Base-by-base conservation (phyloP, 2,113 vertebrate genomes). In the Potamarius usumacintae region DNA sequence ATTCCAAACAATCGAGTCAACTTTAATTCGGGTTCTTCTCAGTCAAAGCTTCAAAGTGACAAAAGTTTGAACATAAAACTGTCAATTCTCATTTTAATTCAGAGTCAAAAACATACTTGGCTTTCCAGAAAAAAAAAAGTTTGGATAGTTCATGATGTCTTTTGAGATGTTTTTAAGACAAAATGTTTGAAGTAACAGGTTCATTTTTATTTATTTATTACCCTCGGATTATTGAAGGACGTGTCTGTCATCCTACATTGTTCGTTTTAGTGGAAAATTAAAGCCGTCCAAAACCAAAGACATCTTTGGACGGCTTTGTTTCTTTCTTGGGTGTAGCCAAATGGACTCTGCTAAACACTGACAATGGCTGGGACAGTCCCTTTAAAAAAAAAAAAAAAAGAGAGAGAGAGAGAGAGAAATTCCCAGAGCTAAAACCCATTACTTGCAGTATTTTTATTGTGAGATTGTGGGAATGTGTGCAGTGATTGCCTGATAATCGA, bases 281-380 rank as follows among this genome's bases (percentile, higher is more conserved):
- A 77, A 53, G 50, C 74, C 52, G 25, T 78, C 12, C 76, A 57
- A 57, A 79, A 79, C 10, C 50, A 79, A 79, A 79, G n/a, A 25
- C 48, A 0, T 76, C 4, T 76, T 50, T 50, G 72, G 72, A 12
- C 6, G 72, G 22, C 71, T 74, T 42, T 71, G 27, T 17, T 34
- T 34, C 42, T 34, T 14, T 17, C 17, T 71, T 5, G 18, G 15
- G 25, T 53, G 8, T 30, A 63, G 72, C 42, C 22, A 80, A 55
- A 79, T 53, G 72, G 60, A 86, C 42, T 65, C n/a, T 65, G 62
- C 8, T 80, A 80, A 77, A 62, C 6, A 1, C 25, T 72, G 67
- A 27, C 71, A 1, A 34, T 4, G 48, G 52, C 53, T 57, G 71
- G 22, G 50, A 50, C 1, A 3, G 48, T 84, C 50, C 62, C 82